phyloP scores from a whole-genome alignment of 2,888 invertebrate genomes.

The Poecilus cupreus region DNA sequence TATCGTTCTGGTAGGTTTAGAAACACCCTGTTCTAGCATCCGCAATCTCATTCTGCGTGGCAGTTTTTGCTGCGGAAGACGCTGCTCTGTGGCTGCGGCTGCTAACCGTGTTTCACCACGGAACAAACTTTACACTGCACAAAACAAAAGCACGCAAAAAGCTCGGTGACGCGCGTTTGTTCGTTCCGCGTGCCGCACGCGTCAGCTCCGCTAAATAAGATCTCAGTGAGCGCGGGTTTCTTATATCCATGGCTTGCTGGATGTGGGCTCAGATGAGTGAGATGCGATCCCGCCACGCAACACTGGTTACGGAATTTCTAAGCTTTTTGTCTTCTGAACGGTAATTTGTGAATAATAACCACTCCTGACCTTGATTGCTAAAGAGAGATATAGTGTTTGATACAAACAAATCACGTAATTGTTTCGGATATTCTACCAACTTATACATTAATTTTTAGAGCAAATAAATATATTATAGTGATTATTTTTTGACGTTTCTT shows the following conservation, averaged over 20 bases:
- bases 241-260: slow-evolving; percentile 35
- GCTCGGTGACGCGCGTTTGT: slow-evolving; percentile 10
- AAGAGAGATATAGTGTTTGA: not conserved
- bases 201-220: slow-evolving; percentile 49
- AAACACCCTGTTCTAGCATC: slow-evolving; percentile 21
- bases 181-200: slow-evolving; percentile 44
- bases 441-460: not conserved
- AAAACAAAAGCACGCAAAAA: slow-evolving; percentile 54
- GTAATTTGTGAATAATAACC: slow-evolving; percentile 43
- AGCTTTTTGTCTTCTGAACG: slow-evolving; percentile 47
- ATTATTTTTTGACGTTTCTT: too few species aligned
- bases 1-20: not conserved
- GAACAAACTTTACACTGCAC: slow-evolving; percentile 53
- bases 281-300: slow-evolving; percentile 36
- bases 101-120: not conserved
- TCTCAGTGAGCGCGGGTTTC: slow-evolving; percentile 32
- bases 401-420: too few species aligned
- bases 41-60: slow-evolving; percentile 42
- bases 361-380: slow-evolving; percentile 37
- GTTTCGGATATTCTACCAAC: too few species aligned
- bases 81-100: not conserved
- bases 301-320: slow-evolving; percentile 45
- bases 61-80: slow-evolving; percentile 38
- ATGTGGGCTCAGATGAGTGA: too few species aligned
- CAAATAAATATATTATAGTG: too few species aligned